phyloP scores from a whole-genome alignment of 2,113 vertebrate species.

The Climacteris rufus region DNA sequence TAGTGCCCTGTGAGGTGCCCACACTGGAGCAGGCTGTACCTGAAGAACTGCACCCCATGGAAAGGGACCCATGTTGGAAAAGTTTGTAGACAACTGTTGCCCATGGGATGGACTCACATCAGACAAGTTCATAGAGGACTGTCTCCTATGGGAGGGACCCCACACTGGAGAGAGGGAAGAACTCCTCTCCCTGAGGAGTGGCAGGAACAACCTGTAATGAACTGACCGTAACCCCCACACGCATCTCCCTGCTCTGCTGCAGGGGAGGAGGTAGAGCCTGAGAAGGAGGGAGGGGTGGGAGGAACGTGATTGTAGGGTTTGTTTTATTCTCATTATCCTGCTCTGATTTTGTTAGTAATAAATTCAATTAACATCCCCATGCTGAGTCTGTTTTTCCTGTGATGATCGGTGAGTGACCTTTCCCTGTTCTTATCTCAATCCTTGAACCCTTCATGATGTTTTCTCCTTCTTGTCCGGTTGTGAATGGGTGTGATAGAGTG shows the following conservation, averaged over 20 bases:
- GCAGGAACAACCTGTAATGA: fast-evolving
- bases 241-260: fast-evolving
- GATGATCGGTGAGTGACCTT: background rate
- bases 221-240: background rate
- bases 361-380: background rate
- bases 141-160: fast-evolving
- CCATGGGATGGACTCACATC: no score
- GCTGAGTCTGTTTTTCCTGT: background rate
- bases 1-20: background rate
- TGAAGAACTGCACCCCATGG: fast-evolving
- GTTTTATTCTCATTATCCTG: background rate
- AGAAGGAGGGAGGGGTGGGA: background rate
- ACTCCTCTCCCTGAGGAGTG: no score
- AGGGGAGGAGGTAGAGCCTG: background rate
- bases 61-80: background rate
- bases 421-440: background rate
- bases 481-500: background rate
- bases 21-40: background rate
- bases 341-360: background rate
- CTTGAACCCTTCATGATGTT: background rate
- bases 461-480: background rate
- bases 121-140: background rate
- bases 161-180: fast-evolving
- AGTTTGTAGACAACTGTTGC: background rate
- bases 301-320: background rate